Evolutionary conservation across 2,113 vertebrate species (phyloP).

Genomic region (Gasterosteus nipponicus): DNA sequence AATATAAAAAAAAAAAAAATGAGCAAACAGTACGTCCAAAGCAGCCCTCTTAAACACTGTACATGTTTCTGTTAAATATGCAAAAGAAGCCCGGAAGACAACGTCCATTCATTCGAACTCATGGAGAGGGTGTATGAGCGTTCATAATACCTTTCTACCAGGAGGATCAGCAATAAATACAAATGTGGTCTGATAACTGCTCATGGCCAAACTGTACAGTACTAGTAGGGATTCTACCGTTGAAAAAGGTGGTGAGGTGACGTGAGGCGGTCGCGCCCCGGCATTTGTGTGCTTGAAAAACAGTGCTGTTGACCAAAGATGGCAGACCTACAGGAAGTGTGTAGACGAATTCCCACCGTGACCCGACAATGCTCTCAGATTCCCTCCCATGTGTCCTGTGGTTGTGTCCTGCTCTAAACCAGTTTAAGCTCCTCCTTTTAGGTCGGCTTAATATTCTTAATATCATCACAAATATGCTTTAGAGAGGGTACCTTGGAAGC

Average conservation of each 20-base stretch:
- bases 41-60: constrained; percentile 80
- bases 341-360: constrained; percentile 55
- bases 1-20: constrained; percentile 25
- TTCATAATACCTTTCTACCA: constrained; percentile 60
- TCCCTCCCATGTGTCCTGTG: constrained; percentile 51
- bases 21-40: constrained; percentile 81
- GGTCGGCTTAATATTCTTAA: constrained; percentile 68
- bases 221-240: constrained; percentile 54
- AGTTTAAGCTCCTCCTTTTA: constrained; percentile 60
- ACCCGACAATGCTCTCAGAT: constrained; percentile 53
- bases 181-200: constrained; percentile 66
- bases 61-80: constrained; percentile 75
- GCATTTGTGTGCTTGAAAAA: constrained; percentile 78
- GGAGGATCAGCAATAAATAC: constrained; percentile 61
- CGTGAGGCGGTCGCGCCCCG: constrained; percentile 42
- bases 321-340: constrained; percentile 62
- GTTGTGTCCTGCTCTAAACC: constrained; percentile 63
- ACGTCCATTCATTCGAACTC: constrained; percentile 71
- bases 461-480: constrained; percentile 73
- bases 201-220: constrained; percentile 73
- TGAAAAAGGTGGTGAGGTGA: constrained; percentile 41
- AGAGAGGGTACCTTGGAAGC: constrained; percentile 82
- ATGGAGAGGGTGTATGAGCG: constrained; percentile 61
- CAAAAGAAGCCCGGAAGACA: constrained; percentile 77
- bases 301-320: constrained; percentile 68